Conservation (phyloP, 2,113 vertebrate genomes). For the Hucho hucho region DNA sequence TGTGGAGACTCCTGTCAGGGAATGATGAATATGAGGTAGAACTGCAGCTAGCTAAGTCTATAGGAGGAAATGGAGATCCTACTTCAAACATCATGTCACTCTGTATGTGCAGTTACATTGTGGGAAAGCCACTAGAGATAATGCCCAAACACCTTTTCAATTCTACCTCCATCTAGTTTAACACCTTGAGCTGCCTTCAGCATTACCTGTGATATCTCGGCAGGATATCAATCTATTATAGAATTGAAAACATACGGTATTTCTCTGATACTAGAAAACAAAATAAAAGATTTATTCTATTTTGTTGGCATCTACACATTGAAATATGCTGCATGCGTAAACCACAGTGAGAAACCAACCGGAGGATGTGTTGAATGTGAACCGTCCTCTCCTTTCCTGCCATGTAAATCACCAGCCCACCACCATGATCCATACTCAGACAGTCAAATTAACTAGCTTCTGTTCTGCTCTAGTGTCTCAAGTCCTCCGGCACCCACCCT, state of each 20-base stretch:
- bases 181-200: neutral
- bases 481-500: constrained; percentile 34
- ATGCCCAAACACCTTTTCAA: neutral
- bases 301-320: too few species aligned
- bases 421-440: constrained; percentile 29
- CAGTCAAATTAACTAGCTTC: constrained; percentile 40
- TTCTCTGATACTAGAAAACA: too few species aligned
- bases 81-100: neutral
- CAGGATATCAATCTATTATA: too few species aligned
- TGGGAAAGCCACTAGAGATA: neutral
- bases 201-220: constrained; percentile 12
- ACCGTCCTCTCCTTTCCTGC: constrained; percentile 9
- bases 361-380: constrained; percentile 13
- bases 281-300: too few species aligned
- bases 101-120: neutral
- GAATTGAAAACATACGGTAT: too few species aligned
- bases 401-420: constrained; percentile 31
- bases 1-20: constrained; percentile 29
- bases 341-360: neutral
- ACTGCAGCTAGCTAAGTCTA: constrained; percentile 10
- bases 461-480: constrained; percentile 36
- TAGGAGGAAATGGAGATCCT: neutral
- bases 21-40: constrained; percentile 32
- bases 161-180: neutral
- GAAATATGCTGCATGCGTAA: too few species aligned